These are phyloP conservation scores for Collichthys lucidus DNA, from an alignment of 2,113 vertebrate species.

Conservation along the genomic window DNA sequence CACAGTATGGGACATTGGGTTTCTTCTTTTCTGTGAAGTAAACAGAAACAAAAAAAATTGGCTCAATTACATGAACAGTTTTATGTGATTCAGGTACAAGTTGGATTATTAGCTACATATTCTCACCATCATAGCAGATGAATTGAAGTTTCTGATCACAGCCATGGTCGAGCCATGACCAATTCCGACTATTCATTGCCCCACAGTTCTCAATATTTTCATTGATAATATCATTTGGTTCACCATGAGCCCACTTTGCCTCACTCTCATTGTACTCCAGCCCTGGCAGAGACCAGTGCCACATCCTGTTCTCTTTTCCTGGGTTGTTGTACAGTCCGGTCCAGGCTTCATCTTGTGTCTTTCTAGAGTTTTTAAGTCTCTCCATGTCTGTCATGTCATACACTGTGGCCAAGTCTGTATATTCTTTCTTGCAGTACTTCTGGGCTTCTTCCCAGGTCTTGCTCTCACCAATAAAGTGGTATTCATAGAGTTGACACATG, in stretches of 20 bases:
- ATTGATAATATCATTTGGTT: background rate
- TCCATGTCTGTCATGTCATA: slow-evolving; percentile 16
- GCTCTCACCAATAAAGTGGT: rapidly evolving
- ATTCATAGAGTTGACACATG: no score
- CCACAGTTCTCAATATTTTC: slow-evolving; percentile 14
- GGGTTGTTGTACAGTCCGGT: slow-evolving; percentile 21
- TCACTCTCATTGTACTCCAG: background rate
- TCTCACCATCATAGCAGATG: slow-evolving; percentile 46
- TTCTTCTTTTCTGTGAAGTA: no score
- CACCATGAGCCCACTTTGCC: rapidly evolving
- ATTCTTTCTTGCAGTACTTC: background rate
- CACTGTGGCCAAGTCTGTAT: no score
- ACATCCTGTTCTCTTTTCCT: rapidly evolving
- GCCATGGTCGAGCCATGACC: rapidly evolving
- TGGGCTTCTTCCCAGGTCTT: slow-evolving; percentile 5
- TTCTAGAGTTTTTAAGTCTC: background rate
- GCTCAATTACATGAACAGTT: no score
- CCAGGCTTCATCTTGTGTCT: slow-evolving; percentile 14
- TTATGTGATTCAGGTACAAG: no score
- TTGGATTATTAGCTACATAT: background rate
- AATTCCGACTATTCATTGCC: rapidly evolving
- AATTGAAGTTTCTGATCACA: rapidly evolving
- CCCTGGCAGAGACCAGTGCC: slow-evolving; percentile 57
- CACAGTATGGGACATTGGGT: no score
- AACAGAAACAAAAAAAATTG: no score